A percentile compares a stretch with the other conserved stretches of the same genome.
phyloP scores from a whole-genome alignment of 2,888 invertebrate genomes.

The Physocephala rufipes region DNA sequence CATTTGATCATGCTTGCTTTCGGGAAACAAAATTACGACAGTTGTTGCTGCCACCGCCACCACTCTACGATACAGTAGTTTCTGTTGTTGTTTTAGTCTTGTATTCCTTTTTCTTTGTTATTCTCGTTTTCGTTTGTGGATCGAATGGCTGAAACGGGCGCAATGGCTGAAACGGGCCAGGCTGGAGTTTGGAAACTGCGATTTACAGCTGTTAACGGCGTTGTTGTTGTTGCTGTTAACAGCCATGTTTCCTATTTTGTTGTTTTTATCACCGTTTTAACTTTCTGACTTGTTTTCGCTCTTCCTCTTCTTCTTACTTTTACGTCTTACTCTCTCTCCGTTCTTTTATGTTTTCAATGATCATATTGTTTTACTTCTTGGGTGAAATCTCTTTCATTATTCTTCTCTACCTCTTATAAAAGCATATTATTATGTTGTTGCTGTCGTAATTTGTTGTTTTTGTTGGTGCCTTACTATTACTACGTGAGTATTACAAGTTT shows the following conservation, averaged over 20 bases:
- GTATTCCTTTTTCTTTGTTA: conserved; percentile 18
- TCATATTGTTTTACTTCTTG: not conserved
- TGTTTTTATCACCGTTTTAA: conserved; percentile 24
- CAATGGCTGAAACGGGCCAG: conserved; percentile 10
- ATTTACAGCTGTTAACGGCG: no score
- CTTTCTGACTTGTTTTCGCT: conserved; percentile 23
- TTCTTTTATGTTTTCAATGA: not conserved
- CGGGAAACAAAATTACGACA: not conserved
- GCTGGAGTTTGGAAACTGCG: conserved; percentile 31
- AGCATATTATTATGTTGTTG: not conserved
- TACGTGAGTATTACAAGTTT: conserved; percentile 16
- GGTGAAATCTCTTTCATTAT: no score
- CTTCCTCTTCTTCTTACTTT: conserved; percentile 18
- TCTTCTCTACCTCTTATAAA: no score
- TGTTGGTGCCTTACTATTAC: conserved; percentile 19
- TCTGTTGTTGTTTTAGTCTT: conserved; percentile 24
- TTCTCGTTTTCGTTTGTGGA: conserved; percentile 25
- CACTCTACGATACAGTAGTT: conserved; percentile 11
- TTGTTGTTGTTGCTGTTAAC: conserved; percentile 39
- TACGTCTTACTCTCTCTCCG: not conserved
- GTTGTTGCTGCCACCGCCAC: conserved; percentile 15
- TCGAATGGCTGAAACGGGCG: not conserved
- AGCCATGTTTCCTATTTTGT: conserved; percentile 14
- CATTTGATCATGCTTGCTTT: conserved; percentile 15
- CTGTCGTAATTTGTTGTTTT: not conserved